Evolutionary conservation across 2,113 vertebrate species (phyloP), one percentile per base, ranked within the genome.

Genomic region (Rhea pennata): DNA sequence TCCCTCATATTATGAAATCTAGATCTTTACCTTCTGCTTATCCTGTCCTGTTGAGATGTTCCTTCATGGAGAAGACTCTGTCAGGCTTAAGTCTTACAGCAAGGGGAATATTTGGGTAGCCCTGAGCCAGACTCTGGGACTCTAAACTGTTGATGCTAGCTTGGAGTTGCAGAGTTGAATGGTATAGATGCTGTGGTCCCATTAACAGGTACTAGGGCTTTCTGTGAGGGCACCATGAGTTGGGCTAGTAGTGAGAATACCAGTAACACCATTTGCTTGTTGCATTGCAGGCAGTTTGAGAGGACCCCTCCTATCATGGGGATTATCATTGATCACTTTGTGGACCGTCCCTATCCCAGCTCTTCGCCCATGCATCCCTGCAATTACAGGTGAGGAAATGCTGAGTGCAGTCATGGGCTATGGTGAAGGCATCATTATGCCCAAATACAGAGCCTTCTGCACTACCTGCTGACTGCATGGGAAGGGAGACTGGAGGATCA

Each of bases 251-350:
- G 88, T 87, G 72, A 93, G 64, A 73, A 26, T 86, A 93, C 88
- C 87, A 97, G 89, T 98, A 97, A 88, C 73, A 40, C 58, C 90
- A 53, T 98, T 87, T 98, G 93, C 96, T 98, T 98, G 89, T 97
- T 98, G 95, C 96, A 86, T 98, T 98, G 87, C 98, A 99, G 99
- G 97, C 99, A 99, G 96, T 99, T 99, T 98, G 99, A 99, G 97
- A 98, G 99, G 96, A 99, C 99, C 20, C 99, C 98, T 94, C 99
- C 99, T 61, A 99, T 99, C 98, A 99, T 99, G 99, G 99, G 99
- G 71, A 99, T 99, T 98, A 99, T 99, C 89, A 99, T 99, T 97
- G 99, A 99, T 98, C 99, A 99, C 97, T 99, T 99, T 95, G 98
- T 99, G 98, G 99, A 99, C 97, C 99, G 98, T 96, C 99, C 99